Base-by-base conservation (phyloP, 1,140 invertebrate genomes). In the Ptiloglossa arizonensis region DNA sequence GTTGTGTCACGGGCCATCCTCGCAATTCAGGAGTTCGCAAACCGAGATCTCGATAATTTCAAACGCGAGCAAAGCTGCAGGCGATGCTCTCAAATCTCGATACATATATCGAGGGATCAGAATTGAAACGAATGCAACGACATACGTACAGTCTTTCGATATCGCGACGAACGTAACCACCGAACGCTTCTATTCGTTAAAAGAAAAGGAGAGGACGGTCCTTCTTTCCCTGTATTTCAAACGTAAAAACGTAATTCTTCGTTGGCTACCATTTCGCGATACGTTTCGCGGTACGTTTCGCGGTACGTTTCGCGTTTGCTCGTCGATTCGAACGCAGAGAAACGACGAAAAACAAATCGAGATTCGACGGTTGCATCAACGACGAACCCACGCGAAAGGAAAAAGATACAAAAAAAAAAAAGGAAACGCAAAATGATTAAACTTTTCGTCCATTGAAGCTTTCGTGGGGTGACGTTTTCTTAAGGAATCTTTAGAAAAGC, bases 21-120 rank as follows among this genome's bases (percentile, higher is more conserved):
- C 5, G 38, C 27, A 59, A n/a, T 11, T 17, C 8, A n/a, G 4
- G 6, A 32, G 29, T 3, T 2, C n/a, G 41, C 35, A 3, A 22
- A 15, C 19, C 57, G 41, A 62, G 44, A 44, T 72, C 57, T 62
- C 69, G 69, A 62, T 62, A 72, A 35, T 62, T 62, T 72, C 27
- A 19, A 13, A 9, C 5, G 24, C 5, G n/a, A n/a, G n/a, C n/a
- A n/a, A 57, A 57, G 15, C 19, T 29, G 17, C 29, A 1, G 1
- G 1, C 56, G 22, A 57, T 15, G 27, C 15, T 29, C 4, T 13
- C 54, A 32, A 6, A 52, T 8, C 22, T 52, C 22, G 22, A 24
- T 19, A n/a, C 50, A 24, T n/a, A 15, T 8, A 4, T 5, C 5
- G 5, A 1, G 13, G 13, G n/a, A 24, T n/a, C 15, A 19, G 29